Conservation (phyloP, 2,888 invertebrate species). For the Cheilosia vernalis region DNA sequence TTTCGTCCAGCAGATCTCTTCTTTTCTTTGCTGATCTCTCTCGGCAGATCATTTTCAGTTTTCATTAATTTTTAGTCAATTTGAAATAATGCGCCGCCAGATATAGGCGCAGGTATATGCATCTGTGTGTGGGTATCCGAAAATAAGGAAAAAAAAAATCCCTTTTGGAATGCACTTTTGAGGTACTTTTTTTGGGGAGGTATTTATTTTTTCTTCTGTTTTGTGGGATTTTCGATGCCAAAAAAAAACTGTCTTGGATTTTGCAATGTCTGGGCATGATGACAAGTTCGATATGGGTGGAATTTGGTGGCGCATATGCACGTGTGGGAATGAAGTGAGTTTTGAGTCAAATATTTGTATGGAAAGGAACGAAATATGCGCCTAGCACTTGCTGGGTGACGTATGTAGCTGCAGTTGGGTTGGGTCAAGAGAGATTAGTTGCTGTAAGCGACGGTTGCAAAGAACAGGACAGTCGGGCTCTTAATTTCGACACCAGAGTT, state of each 20-base stretch:
- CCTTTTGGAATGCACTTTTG: conserved; percentile 39
- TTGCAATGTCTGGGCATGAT: conserved; percentile 56
- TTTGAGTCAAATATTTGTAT: background rate
- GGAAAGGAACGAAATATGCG: too few relatives aligned
- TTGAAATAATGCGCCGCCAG: conserved; percentile 1
- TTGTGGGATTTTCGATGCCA: background rate
- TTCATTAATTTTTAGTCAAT: conserved; percentile 60
- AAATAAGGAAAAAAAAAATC: background rate
- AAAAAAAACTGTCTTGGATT: conserved; percentile 48
- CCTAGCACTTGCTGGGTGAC: too few relatives aligned
- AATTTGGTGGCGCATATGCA: conserved; percentile 60
- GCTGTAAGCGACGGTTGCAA: too few relatives aligned
- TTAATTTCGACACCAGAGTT: too few relatives aligned
- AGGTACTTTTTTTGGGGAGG: conserved; percentile 24
- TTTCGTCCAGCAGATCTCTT: conserved; percentile 6
- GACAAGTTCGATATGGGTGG: conserved; percentile 65
- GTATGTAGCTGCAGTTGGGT: too few relatives aligned
- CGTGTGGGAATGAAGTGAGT: conserved; percentile 31
- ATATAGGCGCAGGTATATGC: background rate
- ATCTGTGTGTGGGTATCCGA: conserved; percentile 23
- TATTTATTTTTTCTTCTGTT: background rate
- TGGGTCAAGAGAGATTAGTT: too few relatives aligned
- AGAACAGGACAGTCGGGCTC: too few relatives aligned
- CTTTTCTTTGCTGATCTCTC: conserved; percentile 20
- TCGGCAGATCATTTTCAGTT: conserved; percentile 61